Evolutionary conservation across 2,888 invertebrate species (phyloP), one percentile per base, ranked within the genome.

Genomic region (Digitonthophagus gazella): DNA sequence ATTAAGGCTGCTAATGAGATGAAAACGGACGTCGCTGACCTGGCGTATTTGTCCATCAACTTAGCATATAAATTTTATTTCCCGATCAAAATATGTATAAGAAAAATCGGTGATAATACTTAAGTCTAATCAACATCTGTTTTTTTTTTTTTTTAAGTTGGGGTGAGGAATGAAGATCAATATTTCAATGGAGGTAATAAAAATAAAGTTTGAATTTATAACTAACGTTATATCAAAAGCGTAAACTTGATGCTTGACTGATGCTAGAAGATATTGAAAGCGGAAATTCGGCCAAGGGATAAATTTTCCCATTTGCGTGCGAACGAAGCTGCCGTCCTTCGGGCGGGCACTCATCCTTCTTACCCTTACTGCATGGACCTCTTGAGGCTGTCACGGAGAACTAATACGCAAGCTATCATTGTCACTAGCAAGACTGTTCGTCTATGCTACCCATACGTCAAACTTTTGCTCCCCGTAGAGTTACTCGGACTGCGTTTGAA

Each of bases 221-320:
- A 58, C 68, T 61, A 19, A 20, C 55, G 61, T 58, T 64, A 69
- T 67, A 69, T 69, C 67, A 66, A 67, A 67, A 64, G 55, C 67
- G 67, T 61, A 68, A 68, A 67, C 69, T 69, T 69, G 70, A 68
- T 70, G 61, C 57, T 63, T 70, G 70, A 70, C 65, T 28, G 67
- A 70, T 70, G 67, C 61, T 65, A 44, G 56, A 22, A 64, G 64
- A 70, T 68, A 70, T 65, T 67, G 65, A 70, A 54, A 44, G 70
- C 55, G 68, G 61, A 70, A 70, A 66, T 70, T 63, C 66, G 28
- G 64, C 63, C 18, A 15, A 15, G 15, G 58, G 80, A 80, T 79
- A 79, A 79, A 80, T 81, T 80, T 77, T 78, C 79, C 80, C 80
- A 81, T 80, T 80, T 81, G 79, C 79, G 78, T 79, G 79, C 75